phyloP scores from a whole-genome alignment of 2,113 vertebrate genomes.

The Irena cyanogastra region DNA sequence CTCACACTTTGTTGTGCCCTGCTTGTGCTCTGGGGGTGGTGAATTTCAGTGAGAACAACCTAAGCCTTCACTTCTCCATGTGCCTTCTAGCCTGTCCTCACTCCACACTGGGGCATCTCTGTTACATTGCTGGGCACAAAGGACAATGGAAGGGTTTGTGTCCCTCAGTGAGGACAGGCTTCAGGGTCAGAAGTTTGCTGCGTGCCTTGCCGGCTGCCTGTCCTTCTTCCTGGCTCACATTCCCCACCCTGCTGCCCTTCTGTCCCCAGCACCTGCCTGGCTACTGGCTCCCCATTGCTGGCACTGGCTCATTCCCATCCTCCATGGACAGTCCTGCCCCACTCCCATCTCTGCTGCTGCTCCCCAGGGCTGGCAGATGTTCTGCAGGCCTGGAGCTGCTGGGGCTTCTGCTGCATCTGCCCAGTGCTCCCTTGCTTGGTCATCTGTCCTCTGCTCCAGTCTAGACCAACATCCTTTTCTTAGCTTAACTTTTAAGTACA shows the following conservation, averaged over 20 bases:
- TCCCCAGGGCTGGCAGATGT: background rate
- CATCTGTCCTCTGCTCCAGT: background rate
- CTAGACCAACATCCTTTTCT: background rate
- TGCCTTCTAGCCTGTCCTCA: background rate
- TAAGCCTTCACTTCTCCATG: accelerated
- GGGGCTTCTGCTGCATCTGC: background rate
- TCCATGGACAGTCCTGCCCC: accelerated
- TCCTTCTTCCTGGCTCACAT: background rate
- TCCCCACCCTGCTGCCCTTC: too few species aligned
- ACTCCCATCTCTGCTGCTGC: background rate
- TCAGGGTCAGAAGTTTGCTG: background rate
- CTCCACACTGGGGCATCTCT: accelerated
- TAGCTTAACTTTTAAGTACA: background rate
- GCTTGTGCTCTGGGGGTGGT: accelerated
- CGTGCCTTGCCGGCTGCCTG: accelerated
- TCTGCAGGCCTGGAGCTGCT: background rate
- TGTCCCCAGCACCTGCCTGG: background rate
- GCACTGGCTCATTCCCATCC: background rate
- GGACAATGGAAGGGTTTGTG: accelerated
- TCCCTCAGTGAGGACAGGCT: accelerated
- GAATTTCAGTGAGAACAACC: background rate
- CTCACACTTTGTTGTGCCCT: background rate
- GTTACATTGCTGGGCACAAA: accelerated
- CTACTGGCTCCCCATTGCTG: accelerated
- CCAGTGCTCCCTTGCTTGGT: background rate